Conservation (phyloP, 1,140 invertebrate species). For the Polypedilum pembai region DNA sequence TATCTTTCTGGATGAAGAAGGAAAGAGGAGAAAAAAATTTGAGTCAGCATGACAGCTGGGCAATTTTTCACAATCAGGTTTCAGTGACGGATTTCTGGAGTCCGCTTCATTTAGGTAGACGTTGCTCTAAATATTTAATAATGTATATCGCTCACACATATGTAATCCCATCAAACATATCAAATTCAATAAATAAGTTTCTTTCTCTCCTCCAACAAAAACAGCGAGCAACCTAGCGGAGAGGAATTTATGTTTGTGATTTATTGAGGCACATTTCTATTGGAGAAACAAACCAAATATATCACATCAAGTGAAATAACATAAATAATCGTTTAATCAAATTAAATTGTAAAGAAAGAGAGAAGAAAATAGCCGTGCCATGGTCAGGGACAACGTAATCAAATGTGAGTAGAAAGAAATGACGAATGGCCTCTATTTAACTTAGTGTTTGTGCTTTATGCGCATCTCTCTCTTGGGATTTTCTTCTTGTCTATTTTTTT, state of each 20-base stretch:
- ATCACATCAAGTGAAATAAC: not conserved
- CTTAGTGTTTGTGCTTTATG: slow-evolving; percentile 17
- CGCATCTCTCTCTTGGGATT: slow-evolving; percentile 20
- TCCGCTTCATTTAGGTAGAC: not conserved
- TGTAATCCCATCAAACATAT: not conserved
- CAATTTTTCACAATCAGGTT: slow-evolving; percentile 24
- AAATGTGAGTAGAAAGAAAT: slow-evolving; percentile 4
- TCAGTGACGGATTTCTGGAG: not conserved
- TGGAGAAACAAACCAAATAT: slow-evolving; percentile 3
- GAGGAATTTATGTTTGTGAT: not conserved
- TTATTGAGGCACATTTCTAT: not conserved
- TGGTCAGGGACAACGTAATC: slow-evolving; percentile 26
- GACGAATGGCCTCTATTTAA: slow-evolving; percentile 6
- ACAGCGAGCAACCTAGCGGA: not conserved
- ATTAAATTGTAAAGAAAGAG: slow-evolving; percentile 10
- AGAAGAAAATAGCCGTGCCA: not conserved
- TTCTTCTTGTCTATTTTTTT: too few relatives aligned
- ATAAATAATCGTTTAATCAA: slow-evolving; percentile 25
- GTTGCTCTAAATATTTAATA: slow-evolving; percentile 24
- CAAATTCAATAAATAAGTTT: slow-evolving; percentile 7
- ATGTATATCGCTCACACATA: not conserved
- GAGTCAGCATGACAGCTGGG: slow-evolving; percentile 21
- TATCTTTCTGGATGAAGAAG: not conserved
- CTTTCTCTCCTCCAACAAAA: not conserved
- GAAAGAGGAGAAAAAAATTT: not conserved